Base-by-base conservation (phyloP, 2,888 invertebrate species). In the Melitaea athalia region DNA sequence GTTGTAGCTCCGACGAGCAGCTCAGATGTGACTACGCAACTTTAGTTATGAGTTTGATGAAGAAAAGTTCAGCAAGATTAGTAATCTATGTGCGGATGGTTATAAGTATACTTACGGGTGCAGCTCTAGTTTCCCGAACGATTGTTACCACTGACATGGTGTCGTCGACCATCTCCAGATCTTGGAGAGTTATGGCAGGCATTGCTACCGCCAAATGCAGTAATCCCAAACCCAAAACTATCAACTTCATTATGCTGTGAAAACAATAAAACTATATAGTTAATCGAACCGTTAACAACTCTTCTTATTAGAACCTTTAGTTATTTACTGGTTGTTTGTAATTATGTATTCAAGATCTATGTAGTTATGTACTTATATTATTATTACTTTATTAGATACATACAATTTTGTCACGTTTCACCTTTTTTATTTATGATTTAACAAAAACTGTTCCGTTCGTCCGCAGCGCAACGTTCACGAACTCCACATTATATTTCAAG, bases 111-210 rank as follows among this genome's bases (percentile, higher is more conserved):
- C 87, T 87, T 78, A 93, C 93, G 79, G 93, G 83, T 69, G 92
- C 92, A 14, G 94, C 94, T 76, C 94, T 86, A 0, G 93, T 89
- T 85, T 94, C 94, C 57, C 95, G 85, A 24, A 94, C 85, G 72
- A 93, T 93, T 8, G 94, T 94, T 69, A 94, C 94, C 7, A 94
- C 93, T 33, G 94, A 86, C 69, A 89, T 85, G 0, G 93, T 93
- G 76, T 94, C 94, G 73, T 89, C 93, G 17, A 86, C 89, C 67
- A 89, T 76, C 70, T 86, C 83, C 70, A 91, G 77, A 63, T 91
- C 92, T 59, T 87, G 84, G 10, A 91, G 80, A 2, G 83, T 83
- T 6, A 81, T 69, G 5, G 82, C 79, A 0, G 91, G 87, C 68
- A 83, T 65, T 6, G 85, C 81, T 15, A 77, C 75, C 50, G 77